A percentile compares a stretch with the other conserved stretches of the same genome.
phyloP scores from a whole-genome alignment of 2,888 invertebrate genomes.

The Ctenicera cuprea region DNA sequence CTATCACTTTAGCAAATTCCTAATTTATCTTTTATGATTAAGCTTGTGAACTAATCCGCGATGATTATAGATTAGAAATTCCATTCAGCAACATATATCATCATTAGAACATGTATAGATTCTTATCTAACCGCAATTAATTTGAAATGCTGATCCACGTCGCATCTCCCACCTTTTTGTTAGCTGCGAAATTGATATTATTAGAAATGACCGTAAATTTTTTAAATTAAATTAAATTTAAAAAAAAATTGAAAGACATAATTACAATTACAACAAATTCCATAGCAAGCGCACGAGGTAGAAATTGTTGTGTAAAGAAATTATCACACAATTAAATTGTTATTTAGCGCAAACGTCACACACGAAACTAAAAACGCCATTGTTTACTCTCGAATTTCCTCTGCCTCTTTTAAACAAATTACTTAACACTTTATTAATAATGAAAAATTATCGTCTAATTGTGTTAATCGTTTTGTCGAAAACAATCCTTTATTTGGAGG shows the following conservation, averaged over 20 bases:
- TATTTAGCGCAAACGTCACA: slow-evolving; percentile 28
- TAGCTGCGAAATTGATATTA: no score
- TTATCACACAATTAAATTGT: slow-evolving; percentile 25
- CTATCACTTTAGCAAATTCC: no score
- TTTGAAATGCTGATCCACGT: no score
- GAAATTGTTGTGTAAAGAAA: background rate
- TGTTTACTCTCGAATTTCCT: slow-evolving; percentile 1
- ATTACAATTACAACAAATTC: background rate
- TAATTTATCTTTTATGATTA: no score
- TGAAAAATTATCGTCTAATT: background rate
- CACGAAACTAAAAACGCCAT: background rate
- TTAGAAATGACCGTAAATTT: no score
- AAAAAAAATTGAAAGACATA: background rate
- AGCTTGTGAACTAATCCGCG: no score
- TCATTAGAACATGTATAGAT: no score
- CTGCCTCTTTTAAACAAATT: slow-evolving; percentile 1
- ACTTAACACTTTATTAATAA: slow-evolving; percentile 31
- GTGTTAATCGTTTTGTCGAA: slow-evolving; percentile 3
- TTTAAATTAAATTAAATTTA: background rate
- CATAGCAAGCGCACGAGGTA: background rate
- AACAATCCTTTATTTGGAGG: background rate
- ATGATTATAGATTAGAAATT: no score
- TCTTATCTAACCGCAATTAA: no score
- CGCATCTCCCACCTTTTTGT: no score
- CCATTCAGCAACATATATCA: no score